A percentile compares a stretch with the other conserved stretches of the same genome.
These are phyloP conservation scores for Ectropis grisescens DNA, from an alignment of 1,140 invertebrate species.

Conservation along the genomic window DNA sequence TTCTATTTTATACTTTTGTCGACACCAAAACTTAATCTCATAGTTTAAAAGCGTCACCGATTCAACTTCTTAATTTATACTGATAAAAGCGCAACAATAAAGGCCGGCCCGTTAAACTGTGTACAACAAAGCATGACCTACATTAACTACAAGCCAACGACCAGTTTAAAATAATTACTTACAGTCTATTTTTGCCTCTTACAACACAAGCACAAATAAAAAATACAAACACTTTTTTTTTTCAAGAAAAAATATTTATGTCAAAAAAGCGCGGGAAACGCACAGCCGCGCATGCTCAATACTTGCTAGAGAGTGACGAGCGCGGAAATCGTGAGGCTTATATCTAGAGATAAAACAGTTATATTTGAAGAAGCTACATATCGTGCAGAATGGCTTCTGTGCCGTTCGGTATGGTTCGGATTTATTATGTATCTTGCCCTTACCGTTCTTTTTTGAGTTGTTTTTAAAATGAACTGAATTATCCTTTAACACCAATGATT, in stretches of 20 bases:
- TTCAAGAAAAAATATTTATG: conserved; percentile 9
- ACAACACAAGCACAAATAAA: conserved; percentile 25
- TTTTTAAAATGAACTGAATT: too few species aligned
- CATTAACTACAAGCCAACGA: conserved; percentile 22
- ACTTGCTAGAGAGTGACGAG: conserved; percentile 49
- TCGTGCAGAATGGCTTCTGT: conserved; percentile 22
- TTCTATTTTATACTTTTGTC: too few species aligned
- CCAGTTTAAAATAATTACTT: conserved; percentile 19
- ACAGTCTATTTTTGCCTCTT: conserved; percentile 10
- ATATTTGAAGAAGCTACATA: conserved; percentile 37
- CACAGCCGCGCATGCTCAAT: conserved; percentile 33
- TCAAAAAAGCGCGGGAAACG: conserved; percentile 33
- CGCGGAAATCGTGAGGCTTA: conserved; percentile 49
- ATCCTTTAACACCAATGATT: too few species aligned
- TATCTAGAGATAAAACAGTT: conserved; percentile 60
- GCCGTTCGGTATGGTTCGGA: conserved; percentile 6
- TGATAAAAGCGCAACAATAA: too few species aligned
- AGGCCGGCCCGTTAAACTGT: conserved; percentile 20
- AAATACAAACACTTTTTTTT: conserved; percentile 26
- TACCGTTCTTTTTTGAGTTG: too few species aligned
- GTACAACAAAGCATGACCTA: conserved; percentile 27
- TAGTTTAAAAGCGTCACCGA: too few species aligned
- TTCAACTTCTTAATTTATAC: too few species aligned
- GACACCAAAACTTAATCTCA: too few species aligned
- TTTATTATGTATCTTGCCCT: too few species aligned